Conservation (phyloP, 1,140 invertebrate species). For the Drosophila navojoa region DNA sequence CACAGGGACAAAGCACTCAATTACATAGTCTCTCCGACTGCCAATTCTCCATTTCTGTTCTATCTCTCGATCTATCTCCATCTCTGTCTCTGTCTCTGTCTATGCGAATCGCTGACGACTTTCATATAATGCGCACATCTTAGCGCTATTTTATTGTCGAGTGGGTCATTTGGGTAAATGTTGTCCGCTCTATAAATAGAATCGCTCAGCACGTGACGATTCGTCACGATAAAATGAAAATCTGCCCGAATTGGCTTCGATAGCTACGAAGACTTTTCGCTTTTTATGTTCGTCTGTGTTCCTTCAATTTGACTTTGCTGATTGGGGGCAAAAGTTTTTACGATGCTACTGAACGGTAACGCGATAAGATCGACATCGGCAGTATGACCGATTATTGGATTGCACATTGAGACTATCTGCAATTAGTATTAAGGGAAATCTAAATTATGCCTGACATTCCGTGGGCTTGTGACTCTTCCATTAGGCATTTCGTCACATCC, state of each 20-base stretch:
- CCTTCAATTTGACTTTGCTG: neutral
- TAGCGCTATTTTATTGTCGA: slow-evolving; percentile 4
- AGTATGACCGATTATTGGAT: slow-evolving; percentile 25
- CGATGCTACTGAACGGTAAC: neutral
- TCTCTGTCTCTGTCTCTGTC: neutral
- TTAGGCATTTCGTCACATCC: slow-evolving; percentile 9
- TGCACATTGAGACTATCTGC: neutral
- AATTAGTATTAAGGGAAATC: too few species aligned
- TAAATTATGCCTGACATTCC: neutral
- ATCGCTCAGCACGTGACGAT: slow-evolving; percentile 67
- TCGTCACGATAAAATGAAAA: slow-evolving; percentile 44
- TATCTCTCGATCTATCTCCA: neutral
- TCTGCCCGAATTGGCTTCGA: neutral
- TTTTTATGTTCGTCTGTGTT: neutral
- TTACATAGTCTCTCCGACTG: neutral
- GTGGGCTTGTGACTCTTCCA: neutral
- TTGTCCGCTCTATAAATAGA: slow-evolving; percentile 57
- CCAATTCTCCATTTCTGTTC: neutral
- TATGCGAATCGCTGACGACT: neutral
- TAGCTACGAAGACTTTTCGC: neutral
- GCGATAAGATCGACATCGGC: slow-evolving; percentile 18
- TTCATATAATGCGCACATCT: slow-evolving; percentile 52
- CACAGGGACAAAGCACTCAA: neutral
- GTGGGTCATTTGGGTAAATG: slow-evolving; percentile 12
- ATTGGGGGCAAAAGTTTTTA: slow-evolving; percentile 9